phyloP scores from a whole-genome alignment of 2,888 invertebrate species.

The Steinernema carpocapsae region DNA sequence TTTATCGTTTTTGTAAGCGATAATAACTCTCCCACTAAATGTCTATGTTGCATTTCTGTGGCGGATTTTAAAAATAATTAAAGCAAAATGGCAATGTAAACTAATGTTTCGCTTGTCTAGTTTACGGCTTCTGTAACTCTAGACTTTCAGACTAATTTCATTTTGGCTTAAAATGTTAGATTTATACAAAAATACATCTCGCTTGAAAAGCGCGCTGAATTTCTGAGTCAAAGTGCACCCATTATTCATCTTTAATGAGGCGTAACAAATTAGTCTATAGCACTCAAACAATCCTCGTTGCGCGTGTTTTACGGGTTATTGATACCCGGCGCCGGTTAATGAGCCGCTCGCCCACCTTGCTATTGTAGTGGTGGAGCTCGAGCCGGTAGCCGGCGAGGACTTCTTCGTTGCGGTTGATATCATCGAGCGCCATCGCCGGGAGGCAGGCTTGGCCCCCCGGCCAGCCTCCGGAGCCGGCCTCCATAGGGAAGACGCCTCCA shows the following conservation, averaged over 20 bases:
- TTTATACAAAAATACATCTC: too few relatives aligned
- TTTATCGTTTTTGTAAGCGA: too few relatives aligned
- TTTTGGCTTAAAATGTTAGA: too few relatives aligned
- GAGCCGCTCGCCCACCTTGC: conserved; percentile 54
- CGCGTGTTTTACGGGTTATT: not conserved
- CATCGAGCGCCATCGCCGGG: conserved; percentile 94
- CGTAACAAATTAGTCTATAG: conserved; percentile 14
- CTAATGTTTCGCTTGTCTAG: too few relatives aligned
- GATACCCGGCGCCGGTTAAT: too few relatives aligned
- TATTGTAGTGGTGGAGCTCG: conserved; percentile 64
- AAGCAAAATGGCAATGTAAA: not conserved
- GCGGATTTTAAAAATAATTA: not conserved
- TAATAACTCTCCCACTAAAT: too few relatives aligned
- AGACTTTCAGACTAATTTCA: too few relatives aligned
- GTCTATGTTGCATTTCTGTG: too few relatives aligned
- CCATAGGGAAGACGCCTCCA: conserved; percentile 96
- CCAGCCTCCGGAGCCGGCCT: conserved; percentile 80
- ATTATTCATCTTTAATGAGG: conserved; percentile 14
- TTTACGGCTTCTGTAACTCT: too few relatives aligned
- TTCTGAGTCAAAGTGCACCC: not conserved
- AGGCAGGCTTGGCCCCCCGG: conserved; percentile 97
- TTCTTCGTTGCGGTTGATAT: conserved; percentile 76
- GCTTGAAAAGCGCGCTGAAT: too few relatives aligned
- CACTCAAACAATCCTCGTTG: not conserved
- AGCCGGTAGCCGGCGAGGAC: conserved; percentile 65